Percentiles rank a stretch among this genome's conserved stretches.
Evolutionary conservation across 2,888 invertebrate genomes (phyloP).

Genomic region (Metacarcinus magister): DNA sequence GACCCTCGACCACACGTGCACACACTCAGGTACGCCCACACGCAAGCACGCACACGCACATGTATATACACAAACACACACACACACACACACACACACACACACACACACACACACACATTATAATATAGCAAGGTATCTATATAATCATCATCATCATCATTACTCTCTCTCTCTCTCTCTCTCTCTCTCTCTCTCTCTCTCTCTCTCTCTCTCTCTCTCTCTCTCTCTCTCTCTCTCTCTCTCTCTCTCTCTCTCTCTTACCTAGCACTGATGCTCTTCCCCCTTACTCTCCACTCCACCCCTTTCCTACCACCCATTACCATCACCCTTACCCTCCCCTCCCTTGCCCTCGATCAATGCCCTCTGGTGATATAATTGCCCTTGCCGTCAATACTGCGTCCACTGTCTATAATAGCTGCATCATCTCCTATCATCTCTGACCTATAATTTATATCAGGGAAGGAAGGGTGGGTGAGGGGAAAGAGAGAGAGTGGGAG

Average conservation of each 20-base stretch:
- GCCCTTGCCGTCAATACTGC: not conserved
- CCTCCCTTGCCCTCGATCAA: not conserved
- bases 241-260: not conserved
- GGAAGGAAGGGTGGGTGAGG: not conserved
- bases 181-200: constrained; percentile 31
- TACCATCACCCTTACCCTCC: not conserved
- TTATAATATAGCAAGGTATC: not conserved
- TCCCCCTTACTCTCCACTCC: not conserved
- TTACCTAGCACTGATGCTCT: not conserved
- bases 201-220: not conserved
- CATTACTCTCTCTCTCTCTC: not conserved
- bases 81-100: not conserved
- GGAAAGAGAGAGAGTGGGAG: not conserved
- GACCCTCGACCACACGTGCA: not conserved
- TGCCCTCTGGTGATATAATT: not conserved
- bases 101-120: not conserved
- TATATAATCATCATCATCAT: not conserved
- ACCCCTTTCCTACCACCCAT: not conserved
- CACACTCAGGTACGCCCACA: not conserved
- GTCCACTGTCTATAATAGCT: not conserved
- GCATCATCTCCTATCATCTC: constrained; percentile 30
- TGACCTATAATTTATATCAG: not conserved
- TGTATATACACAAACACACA: too few relatives aligned
- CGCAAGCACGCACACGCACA: not conserved
- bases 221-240: not conserved